phyloP scores from a whole-genome alignment of 1,140 invertebrate species.

The Panagrolaimus sp. region DNA sequence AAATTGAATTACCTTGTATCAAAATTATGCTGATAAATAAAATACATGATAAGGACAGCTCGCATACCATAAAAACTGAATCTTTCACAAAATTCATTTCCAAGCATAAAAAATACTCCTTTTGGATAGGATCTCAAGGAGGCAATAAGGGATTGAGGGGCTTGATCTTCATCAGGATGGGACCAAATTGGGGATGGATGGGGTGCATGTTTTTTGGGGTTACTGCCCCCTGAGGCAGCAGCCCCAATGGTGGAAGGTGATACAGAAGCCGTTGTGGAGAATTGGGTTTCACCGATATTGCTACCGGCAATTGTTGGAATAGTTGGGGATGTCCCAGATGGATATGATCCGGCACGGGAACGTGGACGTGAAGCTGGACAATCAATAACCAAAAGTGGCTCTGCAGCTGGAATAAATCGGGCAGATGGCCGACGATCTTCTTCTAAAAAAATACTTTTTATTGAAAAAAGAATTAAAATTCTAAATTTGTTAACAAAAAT shows the following conservation, averaged over 20 bases:
- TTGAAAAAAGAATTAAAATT: neutral
- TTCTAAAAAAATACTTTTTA: neutral
- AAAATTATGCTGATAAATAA: conserved; percentile 49
- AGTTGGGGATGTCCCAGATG: neutral
- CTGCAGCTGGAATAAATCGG: conserved; percentile 11
- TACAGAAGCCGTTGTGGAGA: neutral
- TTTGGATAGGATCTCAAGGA: conserved; percentile 65
- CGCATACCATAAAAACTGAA: conserved; percentile 93
- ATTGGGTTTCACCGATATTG: neutral
- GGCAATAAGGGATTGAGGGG: neutral
- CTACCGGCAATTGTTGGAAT: neutral
- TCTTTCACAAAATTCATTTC: conserved; percentile 91
- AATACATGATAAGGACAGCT: conserved; percentile 53
- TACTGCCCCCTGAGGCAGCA: neutral
- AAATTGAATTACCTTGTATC: conserved; percentile 66
- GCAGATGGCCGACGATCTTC: conserved; percentile 6
- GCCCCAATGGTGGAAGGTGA: neutral
- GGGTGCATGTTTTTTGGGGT: neutral
- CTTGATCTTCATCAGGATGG: neutral
- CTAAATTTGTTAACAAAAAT: neutral
- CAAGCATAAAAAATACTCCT: conserved; percentile 85
- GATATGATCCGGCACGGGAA: neutral
- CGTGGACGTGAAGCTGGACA: neutral
- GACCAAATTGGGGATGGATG: neutral
- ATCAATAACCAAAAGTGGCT: conserved; percentile 9